Evolutionary conservation across 2,113 vertebrate genomes (phyloP).

Genomic region (Proterorhinus semilunaris): DNA sequence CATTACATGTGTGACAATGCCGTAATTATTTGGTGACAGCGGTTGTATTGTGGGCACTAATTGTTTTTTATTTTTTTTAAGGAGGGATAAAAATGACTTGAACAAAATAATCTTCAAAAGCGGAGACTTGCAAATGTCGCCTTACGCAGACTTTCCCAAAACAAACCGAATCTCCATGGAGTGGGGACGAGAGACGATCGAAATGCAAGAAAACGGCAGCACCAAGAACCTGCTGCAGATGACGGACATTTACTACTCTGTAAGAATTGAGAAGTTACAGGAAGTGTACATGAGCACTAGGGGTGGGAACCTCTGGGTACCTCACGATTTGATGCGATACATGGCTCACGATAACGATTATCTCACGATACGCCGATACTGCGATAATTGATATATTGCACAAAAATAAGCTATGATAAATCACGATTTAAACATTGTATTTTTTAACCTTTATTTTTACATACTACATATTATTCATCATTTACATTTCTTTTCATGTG

Average conservation of each 20-base stretch:
- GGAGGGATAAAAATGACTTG: slow-evolving; percentile 97
- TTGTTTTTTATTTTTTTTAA: slow-evolving; percentile 40
- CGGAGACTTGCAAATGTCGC: slow-evolving; percentile 95
- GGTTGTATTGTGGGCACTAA: background rate
- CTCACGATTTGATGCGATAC: too few relatives aligned
- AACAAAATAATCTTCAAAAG: slow-evolving; percentile 99
- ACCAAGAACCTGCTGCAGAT: slow-evolving; percentile 98
- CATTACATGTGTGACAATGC: background rate
- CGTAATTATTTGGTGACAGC: background rate
- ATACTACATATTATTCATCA: too few relatives aligned
- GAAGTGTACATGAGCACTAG: too few relatives aligned
- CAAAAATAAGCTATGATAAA: too few relatives aligned
- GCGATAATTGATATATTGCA: too few relatives aligned
- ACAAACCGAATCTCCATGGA: slow-evolving; percentile 87
- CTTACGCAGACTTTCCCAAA: slow-evolving; percentile 93
- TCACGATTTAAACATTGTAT: too few relatives aligned
- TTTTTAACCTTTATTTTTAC: too few relatives aligned
- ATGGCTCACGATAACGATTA: too few relatives aligned
- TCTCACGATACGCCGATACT: too few relatives aligned
- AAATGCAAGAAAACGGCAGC: slow-evolving; percentile 99
- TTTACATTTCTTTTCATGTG: too few relatives aligned
- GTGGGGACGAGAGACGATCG: slow-evolving; percentile 95
- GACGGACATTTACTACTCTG: slow-evolving; percentile 96
- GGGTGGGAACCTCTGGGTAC: too few relatives aligned
- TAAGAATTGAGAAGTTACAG: slow-evolving; percentile 55